These are phyloP conservation scores for Hyla sarda DNA, from an alignment of 2,113 vertebrate genomes.

Conservation along the genomic window DNA sequence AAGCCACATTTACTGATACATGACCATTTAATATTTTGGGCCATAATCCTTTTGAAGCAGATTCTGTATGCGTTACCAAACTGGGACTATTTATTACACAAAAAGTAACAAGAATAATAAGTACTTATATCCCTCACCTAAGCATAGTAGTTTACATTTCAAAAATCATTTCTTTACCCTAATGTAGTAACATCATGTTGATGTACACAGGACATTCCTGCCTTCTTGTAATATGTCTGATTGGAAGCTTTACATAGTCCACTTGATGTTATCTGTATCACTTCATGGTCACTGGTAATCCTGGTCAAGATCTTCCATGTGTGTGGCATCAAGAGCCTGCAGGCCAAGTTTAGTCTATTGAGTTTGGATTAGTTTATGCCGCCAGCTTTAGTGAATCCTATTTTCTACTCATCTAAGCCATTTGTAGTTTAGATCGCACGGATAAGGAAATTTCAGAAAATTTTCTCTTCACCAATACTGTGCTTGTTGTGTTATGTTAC, in stretches of 20 bases:
- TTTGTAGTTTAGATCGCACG: conserved; percentile 20
- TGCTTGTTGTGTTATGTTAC: background rate
- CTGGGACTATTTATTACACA: background rate
- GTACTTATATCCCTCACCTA: background rate
- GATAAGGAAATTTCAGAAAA: conserved; percentile 43
- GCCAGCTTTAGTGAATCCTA: conserved; percentile 37
- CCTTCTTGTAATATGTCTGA: background rate
- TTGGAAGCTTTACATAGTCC: conserved; percentile 8
- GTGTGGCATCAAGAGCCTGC: conserved; percentile 51
- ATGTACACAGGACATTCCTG: conserved; percentile 9
- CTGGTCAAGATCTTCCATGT: conserved; percentile 43
- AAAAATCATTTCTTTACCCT: too few species aligned
- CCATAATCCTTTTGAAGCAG: background rate
- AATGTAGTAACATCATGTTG: background rate
- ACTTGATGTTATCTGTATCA: conserved; percentile 46
- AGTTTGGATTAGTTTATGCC: conserved; percentile 41
- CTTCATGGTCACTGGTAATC: conserved; percentile 52
- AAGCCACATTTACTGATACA: background rate
- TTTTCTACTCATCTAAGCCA: conserved; percentile 28
- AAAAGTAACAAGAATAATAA: background rate
- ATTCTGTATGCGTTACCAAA: background rate
- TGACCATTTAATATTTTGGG: background rate
- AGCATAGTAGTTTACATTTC: background rate
- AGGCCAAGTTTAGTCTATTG: conserved; percentile 54
- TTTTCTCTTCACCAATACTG: conserved; percentile 2